phyloP scores from a whole-genome alignment of 2,113 vertebrate genomes.

The Gymnogyps californianus region DNA sequence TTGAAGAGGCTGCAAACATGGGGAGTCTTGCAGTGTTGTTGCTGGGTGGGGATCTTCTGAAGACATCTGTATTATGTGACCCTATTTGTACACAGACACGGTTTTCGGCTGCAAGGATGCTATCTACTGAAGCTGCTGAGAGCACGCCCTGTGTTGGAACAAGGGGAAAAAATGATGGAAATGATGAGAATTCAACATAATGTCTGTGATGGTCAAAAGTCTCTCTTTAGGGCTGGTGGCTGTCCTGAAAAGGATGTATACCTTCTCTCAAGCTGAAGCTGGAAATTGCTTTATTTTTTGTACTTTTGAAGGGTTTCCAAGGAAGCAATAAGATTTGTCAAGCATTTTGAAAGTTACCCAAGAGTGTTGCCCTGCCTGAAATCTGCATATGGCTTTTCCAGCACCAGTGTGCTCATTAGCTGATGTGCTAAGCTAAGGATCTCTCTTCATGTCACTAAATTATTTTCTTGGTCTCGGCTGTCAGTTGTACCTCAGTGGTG shows the following conservation, averaged over 20 bases:
- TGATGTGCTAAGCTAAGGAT: neutral
- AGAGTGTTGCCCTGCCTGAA: neutral
- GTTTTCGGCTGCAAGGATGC: neutral
- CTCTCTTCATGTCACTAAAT: neutral
- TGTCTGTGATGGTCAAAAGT: neutral
- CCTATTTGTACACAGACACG: neutral
- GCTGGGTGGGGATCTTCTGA: neutral
- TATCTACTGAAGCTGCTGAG: neutral
- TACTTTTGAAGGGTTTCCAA: neutral
- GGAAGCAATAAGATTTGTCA: neutral
- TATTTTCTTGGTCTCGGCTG: neutral
- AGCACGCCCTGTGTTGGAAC: fast-evolving
- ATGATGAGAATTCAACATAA: fast-evolving
- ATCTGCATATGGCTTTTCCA: neutral
- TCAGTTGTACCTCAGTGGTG: neutral
- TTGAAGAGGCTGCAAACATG: neutral
- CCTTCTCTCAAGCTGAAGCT: neutral
- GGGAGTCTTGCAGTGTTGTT: neutral
- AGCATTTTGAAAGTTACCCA: neutral
- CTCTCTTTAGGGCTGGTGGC: neutral
- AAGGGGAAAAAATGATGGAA: neutral
- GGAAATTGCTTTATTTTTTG: neutral
- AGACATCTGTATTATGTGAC: neutral
- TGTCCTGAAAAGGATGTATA: neutral
- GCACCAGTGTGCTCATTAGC: neutral